A percentile compares a stretch with the other conserved stretches of the same genome.
Conservation (phyloP, 2,113 vertebrate genomes). For the Eubucco bourcierii region DNA sequence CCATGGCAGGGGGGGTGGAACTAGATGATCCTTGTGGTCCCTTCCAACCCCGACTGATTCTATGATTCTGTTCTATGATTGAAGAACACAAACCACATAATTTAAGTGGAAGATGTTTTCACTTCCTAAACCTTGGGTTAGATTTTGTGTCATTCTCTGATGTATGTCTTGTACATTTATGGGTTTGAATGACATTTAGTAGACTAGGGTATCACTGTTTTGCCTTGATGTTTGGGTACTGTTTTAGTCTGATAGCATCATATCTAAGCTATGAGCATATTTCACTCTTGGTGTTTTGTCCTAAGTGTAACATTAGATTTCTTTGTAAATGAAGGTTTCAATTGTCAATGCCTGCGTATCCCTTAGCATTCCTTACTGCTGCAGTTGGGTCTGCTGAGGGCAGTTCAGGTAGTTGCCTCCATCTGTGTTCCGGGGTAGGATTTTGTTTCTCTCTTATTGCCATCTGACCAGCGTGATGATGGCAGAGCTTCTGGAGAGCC, state of each 20-base stretch:
- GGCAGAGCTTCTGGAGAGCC: not conserved
- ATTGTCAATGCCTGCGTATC: not conserved
- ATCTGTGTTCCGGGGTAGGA: not conserved
- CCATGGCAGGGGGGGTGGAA: no score
- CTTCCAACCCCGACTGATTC: no score
- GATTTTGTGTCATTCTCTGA: not conserved
- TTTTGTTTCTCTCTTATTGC: constrained; percentile 6
- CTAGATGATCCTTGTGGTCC: no score
- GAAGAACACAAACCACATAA: not conserved
- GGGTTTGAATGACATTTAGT: not conserved
- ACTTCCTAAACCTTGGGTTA: not conserved
- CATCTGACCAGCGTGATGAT: not conserved
- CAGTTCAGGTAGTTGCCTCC: not conserved
- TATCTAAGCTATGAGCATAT: not conserved
- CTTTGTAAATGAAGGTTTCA: not conserved
- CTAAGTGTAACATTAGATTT: not conserved
- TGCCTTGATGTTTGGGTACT: not conserved
- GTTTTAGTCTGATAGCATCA: not conserved
- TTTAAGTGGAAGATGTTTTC: not conserved
- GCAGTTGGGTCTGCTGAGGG: not conserved
- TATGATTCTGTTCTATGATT: not conserved
- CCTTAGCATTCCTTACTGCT: not conserved
- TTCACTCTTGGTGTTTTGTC: not conserved
- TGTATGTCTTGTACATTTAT: not conserved
- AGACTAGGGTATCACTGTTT: not conserved